These are phyloP conservation scores for Drosophila tripunctata DNA, from an alignment of 2,888 invertebrate genomes.

Conservation along the genomic window DNA sequence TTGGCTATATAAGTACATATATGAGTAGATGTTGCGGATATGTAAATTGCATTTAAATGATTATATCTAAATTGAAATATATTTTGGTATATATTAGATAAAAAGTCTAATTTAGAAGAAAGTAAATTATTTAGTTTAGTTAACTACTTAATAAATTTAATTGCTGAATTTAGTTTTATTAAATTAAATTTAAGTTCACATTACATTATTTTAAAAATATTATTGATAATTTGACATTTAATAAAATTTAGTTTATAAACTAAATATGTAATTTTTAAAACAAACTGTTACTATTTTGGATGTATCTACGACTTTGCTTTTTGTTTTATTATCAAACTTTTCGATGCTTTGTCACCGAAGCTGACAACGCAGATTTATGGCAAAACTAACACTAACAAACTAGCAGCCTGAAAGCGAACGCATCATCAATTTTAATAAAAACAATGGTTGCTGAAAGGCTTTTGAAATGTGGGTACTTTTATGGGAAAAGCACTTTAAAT, in stretches of 20 bases:
- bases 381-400: conserved; percentile 5
- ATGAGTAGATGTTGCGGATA: background rate
- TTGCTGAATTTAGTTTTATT: too few species aligned
- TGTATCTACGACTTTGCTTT: background rate
- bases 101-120: too few species aligned
- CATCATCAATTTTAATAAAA: conserved; percentile 31
- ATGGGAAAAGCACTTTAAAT: background rate
- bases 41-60: conserved; percentile 2
- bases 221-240: too few species aligned
- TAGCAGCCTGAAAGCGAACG: conserved; percentile 7
- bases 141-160: too few species aligned
- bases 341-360: background rate
- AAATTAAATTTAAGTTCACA: too few species aligned
- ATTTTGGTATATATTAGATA: too few species aligned
- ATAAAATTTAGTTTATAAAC: too few species aligned
- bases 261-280: too few species aligned
- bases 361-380: conserved; percentile 22
- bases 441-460: conserved; percentile 13
- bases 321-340: conserved; percentile 7
- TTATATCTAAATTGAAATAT: background rate
- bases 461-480: conserved; percentile 1
- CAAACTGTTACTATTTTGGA: too few species aligned
- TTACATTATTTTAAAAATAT: too few species aligned
- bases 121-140: too few species aligned
- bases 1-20: background rate